Evolutionary conservation across 2,888 invertebrate genomes (phyloP).

Genomic region (Chloromyia formosa): DNA sequence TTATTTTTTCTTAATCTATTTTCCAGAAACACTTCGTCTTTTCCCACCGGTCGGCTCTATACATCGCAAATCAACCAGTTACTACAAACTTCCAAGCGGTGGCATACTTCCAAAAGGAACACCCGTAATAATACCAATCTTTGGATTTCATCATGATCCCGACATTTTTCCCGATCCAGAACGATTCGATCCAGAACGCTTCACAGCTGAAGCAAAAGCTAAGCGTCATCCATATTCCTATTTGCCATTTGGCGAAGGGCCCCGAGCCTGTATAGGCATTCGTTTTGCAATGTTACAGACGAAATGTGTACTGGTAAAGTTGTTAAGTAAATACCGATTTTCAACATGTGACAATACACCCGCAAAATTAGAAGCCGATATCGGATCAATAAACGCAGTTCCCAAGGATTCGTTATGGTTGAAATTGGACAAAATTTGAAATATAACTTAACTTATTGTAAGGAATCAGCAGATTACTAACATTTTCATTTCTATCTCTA

Average conservation of each 20-base stretch:
- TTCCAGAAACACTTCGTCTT: slow-evolving; percentile 49
- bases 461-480: no score
- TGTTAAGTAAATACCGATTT: slow-evolving; percentile 47
- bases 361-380: slow-evolving; percentile 43
- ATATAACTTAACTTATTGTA: not conserved
- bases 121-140: slow-evolving; percentile 54
- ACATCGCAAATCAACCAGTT: slow-evolving; percentile 34
- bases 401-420: slow-evolving; percentile 47
- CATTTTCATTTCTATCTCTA: not conserved
- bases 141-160: slow-evolving; percentile 58
- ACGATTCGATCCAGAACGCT: slow-evolving; percentile 60
- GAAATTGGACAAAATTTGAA: slow-evolving; percentile 50
- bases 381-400: slow-evolving; percentile 40
- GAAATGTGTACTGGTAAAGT: slow-evolving; percentile 45
- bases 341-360: slow-evolving; percentile 31
- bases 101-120: slow-evolving; percentile 54
- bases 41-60: slow-evolving; percentile 47
- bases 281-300: slow-evolving; percentile 49
- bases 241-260: slow-evolving; percentile 59
- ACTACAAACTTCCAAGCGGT: slow-evolving; percentile 52
- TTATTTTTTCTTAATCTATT: no score
- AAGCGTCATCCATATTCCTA: slow-evolving; percentile 54
- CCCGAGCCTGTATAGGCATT: slow-evolving; percentile 52
- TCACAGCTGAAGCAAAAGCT: slow-evolving; percentile 53
- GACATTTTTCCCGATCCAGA: slow-evolving; percentile 58